Percentiles rank a stretch among this genome's conserved stretches.
Conservation (phyloP, 2,797 vertebrate species). For the Otus scops region DNA sequence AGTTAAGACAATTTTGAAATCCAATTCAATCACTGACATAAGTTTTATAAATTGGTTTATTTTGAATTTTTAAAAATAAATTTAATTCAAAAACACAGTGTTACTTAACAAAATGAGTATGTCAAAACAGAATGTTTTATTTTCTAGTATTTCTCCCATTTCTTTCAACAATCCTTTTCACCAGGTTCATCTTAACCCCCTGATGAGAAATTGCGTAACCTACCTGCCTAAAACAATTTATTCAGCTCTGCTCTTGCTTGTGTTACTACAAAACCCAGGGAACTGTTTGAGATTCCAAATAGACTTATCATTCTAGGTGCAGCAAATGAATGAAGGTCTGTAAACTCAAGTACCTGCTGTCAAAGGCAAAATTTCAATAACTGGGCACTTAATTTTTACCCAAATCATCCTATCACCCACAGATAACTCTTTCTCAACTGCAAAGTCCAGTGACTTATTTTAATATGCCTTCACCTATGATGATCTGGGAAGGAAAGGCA, state of each 20-base stretch:
- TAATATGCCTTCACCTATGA: not conserved
- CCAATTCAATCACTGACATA: not conserved
- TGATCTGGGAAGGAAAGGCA: not conserved
- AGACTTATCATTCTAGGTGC: not conserved
- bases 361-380: not conserved
- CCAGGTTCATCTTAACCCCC: not conserved
- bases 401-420: not conserved
- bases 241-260: not conserved
- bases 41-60: not conserved
- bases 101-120: not conserved
- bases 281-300: not conserved
- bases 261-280: not conserved
- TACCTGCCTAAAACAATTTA: not conserved
- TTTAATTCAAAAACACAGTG: not conserved
- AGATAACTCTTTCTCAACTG: not conserved
- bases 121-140: not conserved
- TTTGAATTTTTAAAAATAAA: not conserved
- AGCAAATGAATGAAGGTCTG: not conserved
- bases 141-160: not conserved
- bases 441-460: not conserved
- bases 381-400: not conserved
- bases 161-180: not conserved
- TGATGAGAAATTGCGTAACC: not conserved
- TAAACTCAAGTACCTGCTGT: not conserved
- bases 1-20: not conserved